A percentile compares a stretch with the other conserved stretches of the same genome.
Evolutionary conservation across 2,113 vertebrate species (phyloP).

Genomic region (Hoplias malabaricus): DNA sequence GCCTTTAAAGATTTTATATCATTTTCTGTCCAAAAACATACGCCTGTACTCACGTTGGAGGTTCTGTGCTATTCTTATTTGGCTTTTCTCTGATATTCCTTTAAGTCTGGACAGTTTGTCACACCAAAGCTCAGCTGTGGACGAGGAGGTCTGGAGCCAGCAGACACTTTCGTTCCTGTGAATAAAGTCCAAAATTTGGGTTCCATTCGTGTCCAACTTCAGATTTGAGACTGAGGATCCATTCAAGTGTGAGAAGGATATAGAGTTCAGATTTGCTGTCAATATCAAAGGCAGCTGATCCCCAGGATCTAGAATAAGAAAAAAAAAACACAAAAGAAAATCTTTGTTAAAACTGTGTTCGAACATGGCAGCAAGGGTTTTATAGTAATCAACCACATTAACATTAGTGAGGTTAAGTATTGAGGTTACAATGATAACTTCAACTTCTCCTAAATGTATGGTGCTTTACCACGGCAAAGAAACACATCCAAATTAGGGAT

Average conservation of each 20-base stretch:
- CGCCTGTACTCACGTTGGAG: slow-evolving; percentile 78
- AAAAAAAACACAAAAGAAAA: background rate
- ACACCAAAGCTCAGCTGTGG: slow-evolving; percentile 77
- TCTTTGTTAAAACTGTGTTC: too few species aligned
- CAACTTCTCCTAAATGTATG: too few species aligned
- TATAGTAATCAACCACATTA: too few species aligned
- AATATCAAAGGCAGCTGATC: slow-evolving; percentile 78
- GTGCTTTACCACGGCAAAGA: too few species aligned
- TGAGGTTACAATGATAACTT: too few species aligned
- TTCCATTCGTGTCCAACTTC: slow-evolving; percentile 66
- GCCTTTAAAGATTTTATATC: too few species aligned
- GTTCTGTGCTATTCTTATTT: slow-evolving; percentile 70
- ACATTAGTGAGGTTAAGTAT: too few species aligned
- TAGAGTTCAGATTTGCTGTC: slow-evolving; percentile 68
- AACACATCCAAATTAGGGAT: too few species aligned
- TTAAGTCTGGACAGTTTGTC: slow-evolving; percentile 65
- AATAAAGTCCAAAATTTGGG: slow-evolving; percentile 77
- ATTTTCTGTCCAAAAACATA: too few species aligned
- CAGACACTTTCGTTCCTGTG: slow-evolving; percentile 75
- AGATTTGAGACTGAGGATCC: slow-evolving; percentile 67
- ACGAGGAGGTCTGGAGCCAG: slow-evolving; percentile 76
- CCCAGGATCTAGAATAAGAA: slow-evolving; percentile 72
- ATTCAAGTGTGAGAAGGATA: slow-evolving; percentile 74
- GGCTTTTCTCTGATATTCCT: slow-evolving; percentile 66
- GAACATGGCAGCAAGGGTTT: too few species aligned